Conservation (phyloP, 2,113 vertebrate species). For the Festucalex cinctus region DNA sequence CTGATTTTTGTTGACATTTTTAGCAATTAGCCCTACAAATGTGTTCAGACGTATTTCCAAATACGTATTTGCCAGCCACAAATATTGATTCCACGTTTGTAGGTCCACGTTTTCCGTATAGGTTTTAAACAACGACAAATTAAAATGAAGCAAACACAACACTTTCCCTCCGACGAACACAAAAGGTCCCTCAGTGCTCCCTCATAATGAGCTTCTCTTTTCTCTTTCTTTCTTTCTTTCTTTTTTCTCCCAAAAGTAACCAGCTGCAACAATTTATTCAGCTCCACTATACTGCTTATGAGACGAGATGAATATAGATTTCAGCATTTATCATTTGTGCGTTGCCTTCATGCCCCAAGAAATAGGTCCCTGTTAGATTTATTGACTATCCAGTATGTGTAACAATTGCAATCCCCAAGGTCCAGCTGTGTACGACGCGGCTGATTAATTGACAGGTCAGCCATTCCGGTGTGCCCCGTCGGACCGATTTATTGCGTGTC, state of each 20-base stretch:
- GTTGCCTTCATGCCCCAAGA: conserved; percentile 33
- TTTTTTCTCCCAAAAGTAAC: conserved; percentile 16
- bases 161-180: conserved; percentile 6
- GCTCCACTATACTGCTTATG: conserved; percentile 41
- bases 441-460: conserved; percentile 53
- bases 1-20: no score
- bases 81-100: no score
- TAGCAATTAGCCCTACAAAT: no score
- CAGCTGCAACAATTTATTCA: conserved; percentile 36
- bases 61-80: no score
- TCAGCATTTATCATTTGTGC: conserved; percentile 44
- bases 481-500: conserved; percentile 17
- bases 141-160: conserved; percentile 21
- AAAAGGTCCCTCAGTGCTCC: conserved; percentile 12
- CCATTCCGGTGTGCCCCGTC: conserved; percentile 8
- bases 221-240: background rate
- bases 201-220: conserved; percentile 33
- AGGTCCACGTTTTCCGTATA: no score
- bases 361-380: conserved; percentile 51
- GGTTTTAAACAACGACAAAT: conserved; percentile 18
- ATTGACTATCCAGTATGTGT: conserved; percentile 44
- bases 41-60: no score
- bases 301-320: conserved; percentile 39
- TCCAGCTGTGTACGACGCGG: conserved; percentile 27
- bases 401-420: conserved; percentile 41